Percentiles rank a stretch among this genome's conserved stretches.
These are phyloP conservation scores for Catostomus latipinnis DNA, from an alignment of 2,797 vertebrate species.

Conservation along the genomic window DNA sequence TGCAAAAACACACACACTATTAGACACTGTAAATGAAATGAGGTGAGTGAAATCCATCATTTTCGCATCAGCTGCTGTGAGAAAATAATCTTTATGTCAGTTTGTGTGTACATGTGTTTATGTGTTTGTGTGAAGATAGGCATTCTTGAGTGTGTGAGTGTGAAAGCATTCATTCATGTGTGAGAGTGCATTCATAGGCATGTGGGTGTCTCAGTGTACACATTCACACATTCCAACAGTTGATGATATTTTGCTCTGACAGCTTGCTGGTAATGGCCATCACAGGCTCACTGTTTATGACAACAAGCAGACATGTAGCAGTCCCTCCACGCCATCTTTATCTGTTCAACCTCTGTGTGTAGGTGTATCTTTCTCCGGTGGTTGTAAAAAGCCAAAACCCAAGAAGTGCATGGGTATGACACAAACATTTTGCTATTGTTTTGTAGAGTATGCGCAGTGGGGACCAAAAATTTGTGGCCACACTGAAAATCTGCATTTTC, in stretches of 20 bases:
- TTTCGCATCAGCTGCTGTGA: constrained; percentile 23
- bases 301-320: constrained; percentile 34
- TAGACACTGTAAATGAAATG: constrained; percentile 15
- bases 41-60: constrained; percentile 24
- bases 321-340: constrained; percentile 22
- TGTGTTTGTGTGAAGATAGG: constrained; percentile 26
- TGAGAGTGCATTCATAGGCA: constrained; percentile 3
- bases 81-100: constrained; percentile 40
- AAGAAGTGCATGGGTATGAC: background rate
- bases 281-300: constrained; percentile 42
- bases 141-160: constrained; percentile 14
- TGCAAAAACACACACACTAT: constrained; percentile 19
- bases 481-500: no score
- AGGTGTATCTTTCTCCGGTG: background rate
- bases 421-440: constrained; percentile 5
- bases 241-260: constrained; percentile 52
- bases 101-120: constrained; percentile 31
- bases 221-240: constrained; percentile 43
- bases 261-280: constrained; percentile 49
- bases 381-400: constrained; percentile 6
- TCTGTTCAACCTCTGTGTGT: constrained; percentile 24
- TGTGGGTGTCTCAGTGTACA: constrained; percentile 37
- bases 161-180: constrained; percentile 27
- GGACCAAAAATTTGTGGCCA: no score
- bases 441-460: background rate